These are phyloP conservation scores for Saccostrea echinata DNA, from an alignment of 1,140 invertebrate species.

Conservation along the genomic window DNA sequence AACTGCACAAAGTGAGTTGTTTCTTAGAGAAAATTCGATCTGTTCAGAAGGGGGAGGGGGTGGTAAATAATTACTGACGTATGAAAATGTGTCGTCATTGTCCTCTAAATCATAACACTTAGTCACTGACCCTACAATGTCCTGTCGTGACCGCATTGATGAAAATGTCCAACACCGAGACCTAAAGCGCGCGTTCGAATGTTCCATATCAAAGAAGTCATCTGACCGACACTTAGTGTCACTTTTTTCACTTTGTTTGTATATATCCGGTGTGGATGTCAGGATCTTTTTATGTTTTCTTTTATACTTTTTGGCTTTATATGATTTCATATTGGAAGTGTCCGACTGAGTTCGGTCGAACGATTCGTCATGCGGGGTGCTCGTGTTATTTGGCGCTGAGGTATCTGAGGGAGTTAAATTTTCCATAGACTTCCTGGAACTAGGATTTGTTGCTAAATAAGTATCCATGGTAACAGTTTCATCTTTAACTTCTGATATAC, in stretches of 20 bases:
- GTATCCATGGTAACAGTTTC: neutral
- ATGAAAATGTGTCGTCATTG: constrained; percentile 64
- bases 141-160: constrained; percentile 60
- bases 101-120: constrained; percentile 66
- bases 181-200: neutral
- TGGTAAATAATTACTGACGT: constrained; percentile 64
- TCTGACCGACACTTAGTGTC: neutral
- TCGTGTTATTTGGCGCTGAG: neutral
- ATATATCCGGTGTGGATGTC: constrained; percentile 16
- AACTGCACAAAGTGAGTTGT: constrained; percentile 31
- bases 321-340: neutral
- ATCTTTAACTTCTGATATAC: neutral
- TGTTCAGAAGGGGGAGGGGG: constrained; percentile 29
- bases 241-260: constrained; percentile 12
- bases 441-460: neutral
- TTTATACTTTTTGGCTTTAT: neutral
- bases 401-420: neutral
- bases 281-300: neutral
- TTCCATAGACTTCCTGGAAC: neutral
- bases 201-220: constrained; percentile 2
- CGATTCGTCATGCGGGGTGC: neutral
- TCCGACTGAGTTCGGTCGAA: neutral
- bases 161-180: constrained; percentile 51
- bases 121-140: constrained; percentile 68
- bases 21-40: constrained; percentile 35